Base-by-base conservation (phyloP, 2,113 vertebrate species). In the Lipophrys pholis region DNA sequence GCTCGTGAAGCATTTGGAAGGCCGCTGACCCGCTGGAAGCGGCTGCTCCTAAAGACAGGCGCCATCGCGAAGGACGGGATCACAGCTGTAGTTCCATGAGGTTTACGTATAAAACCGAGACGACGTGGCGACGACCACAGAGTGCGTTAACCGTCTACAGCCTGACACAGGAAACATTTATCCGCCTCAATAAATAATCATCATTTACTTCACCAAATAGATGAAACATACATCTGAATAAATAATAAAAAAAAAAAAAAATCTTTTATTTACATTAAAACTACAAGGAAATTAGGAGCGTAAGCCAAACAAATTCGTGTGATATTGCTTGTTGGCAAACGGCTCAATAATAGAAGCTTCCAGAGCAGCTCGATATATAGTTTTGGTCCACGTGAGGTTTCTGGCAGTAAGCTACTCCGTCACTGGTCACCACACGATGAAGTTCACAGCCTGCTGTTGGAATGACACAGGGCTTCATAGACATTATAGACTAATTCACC, bases 381-480 rank as follows among this genome's bases (percentile, higher is more conserved):
- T 8, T 36, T 56, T 6, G 62, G 30, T 68, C 36, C 41, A 62
- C 64, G 14, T 50, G 53, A 84, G 65, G 54, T 70, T 64, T 73
- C 65, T 86, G 86, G 80, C 75, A 87, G 69, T 78, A 77, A 54
- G 71, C 61, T 71, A 55, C 73, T 69, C 66, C 63, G 69, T 80
- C 63, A 78, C n/a, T n/a, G n/a, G n/a, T n/a, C n/a, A n/a, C n/a
- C n/a, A n/a, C n/a, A n/a, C n/a, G n/a, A n/a, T n/a, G n/a, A n/a
- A n/a, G n/a, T n/a, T n/a, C n/a, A n/a, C n/a, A n/a, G 51, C 53
- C 73, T 7, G 69, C 69, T 78, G 52, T 30, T 69, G 82, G 78
- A 82, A 81, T 85, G 68, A 81, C 50, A 65, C 15, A 30, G 75
- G 66, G 10, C 62, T 62, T 72, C 38, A 80, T 7, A 66, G 58